Percentiles rank a stretch among this genome's conserved stretches.
phyloP scores from a whole-genome alignment of 53 echinoderm and acorn worm species.

The Pentamera pediparva region DNA sequence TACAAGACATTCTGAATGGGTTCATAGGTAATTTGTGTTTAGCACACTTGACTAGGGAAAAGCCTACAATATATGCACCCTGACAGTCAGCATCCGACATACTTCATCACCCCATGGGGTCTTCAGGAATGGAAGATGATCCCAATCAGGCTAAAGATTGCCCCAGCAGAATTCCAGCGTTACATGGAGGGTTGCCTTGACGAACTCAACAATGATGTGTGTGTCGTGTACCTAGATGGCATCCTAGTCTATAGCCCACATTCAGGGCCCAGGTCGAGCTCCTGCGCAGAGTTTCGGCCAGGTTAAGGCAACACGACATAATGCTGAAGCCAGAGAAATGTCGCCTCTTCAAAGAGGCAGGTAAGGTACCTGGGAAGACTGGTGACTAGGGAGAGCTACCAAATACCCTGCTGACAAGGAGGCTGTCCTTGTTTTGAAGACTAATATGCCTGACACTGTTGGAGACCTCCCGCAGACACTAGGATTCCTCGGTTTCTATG shows the following conservation, averaged over 20 bases:
- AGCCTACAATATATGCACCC: slow-evolving; percentile 53
- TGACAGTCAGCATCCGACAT: slow-evolving; percentile 55
- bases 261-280: slow-evolving; percentile 44
- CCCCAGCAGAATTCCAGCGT: slow-evolving; percentile 63
- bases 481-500: slow-evolving; percentile 38
- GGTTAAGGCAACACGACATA: slow-evolving; percentile 27
- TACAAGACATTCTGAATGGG: slow-evolving; percentile 43
- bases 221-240: slow-evolving; percentile 62
- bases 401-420: slow-evolving; percentile 36
- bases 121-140: slow-evolving; percentile 59
- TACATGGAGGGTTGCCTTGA: slow-evolving; percentile 59
- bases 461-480: slow-evolving; percentile 43
- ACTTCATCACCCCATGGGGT: slow-evolving; percentile 70
- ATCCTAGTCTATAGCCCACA: slow-evolving; percentile 49
- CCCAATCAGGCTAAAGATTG: slow-evolving; percentile 57
- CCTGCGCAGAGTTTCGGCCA: slow-evolving; percentile 28
- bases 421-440: slow-evolving; percentile 26
- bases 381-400: slow-evolving; percentile 32
- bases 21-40: slow-evolving; percentile 51
- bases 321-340: slow-evolving; percentile 55
- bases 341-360: slow-evolving; percentile 40
- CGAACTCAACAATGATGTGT: slow-evolving; percentile 49
- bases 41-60: slow-evolving; percentile 59
- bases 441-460: slow-evolving; percentile 35
- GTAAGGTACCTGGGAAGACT: slow-evolving; percentile 49